phyloP scores from a whole-genome alignment of 2,113 vertebrate genomes.

The Ibidorhyncha struthersii region DNA sequence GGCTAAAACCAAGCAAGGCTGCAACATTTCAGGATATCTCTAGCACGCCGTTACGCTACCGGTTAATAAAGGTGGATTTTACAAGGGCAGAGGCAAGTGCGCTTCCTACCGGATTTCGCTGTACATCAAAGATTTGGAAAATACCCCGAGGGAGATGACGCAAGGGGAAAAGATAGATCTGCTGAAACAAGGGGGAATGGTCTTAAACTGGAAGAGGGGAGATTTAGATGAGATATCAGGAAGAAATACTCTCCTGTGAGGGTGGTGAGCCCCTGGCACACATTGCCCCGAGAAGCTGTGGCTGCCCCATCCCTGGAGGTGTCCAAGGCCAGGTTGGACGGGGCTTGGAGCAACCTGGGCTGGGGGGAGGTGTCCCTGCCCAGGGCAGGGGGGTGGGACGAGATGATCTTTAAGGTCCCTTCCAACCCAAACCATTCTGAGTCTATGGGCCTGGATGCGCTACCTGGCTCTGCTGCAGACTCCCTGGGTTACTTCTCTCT shows the following conservation, averaged over 20 bases:
- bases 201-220: not conserved
- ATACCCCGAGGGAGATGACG: not conserved
- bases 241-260: not conserved
- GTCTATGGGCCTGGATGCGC: not conserved
- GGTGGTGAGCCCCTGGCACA: not conserved
- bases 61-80: not conserved
- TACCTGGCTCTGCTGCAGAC: not conserved
- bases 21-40: no score
- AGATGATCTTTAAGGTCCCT: not conserved
- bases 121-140: not conserved
- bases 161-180: not conserved
- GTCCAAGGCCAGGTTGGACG: not conserved
- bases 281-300: not conserved
- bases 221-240: not conserved
- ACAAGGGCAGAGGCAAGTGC: fast-evolving
- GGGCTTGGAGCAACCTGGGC: not conserved
- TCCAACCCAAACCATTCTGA: not conserved
- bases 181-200: not conserved
- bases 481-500: not conserved
- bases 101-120: fast-evolving
- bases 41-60: fast-evolving
- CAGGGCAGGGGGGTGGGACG: not conserved
- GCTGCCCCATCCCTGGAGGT: not conserved
- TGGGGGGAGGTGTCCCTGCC: not conserved
- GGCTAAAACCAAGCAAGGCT: not conserved